phyloP scores from a whole-genome alignment of 2,113 vertebrate genomes.

The Larimichthys crocea region DNA sequence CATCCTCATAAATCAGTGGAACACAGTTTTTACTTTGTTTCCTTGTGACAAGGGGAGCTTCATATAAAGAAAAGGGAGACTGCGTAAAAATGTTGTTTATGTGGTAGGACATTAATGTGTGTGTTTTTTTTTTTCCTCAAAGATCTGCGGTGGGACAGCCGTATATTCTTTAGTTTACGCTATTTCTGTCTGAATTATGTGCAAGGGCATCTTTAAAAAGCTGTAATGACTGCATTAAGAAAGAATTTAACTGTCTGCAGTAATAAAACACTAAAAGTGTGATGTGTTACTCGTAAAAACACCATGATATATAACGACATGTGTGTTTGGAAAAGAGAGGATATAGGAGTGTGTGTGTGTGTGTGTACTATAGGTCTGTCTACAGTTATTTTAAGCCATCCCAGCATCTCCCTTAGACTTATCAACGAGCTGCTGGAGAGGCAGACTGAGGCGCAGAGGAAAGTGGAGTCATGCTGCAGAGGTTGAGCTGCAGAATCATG shows the following conservation, averaged over 20 bases:
- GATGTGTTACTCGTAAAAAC: background rate
- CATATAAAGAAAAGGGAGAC: background rate
- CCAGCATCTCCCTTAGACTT: conserved; percentile 35
- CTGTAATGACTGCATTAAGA: conserved; percentile 5
- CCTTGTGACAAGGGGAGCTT: background rate
- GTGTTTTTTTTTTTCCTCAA: background rate
- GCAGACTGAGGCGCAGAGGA: conserved; percentile 59
- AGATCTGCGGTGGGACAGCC: background rate
- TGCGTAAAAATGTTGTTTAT: background rate
- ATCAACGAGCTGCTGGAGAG: conserved; percentile 40
- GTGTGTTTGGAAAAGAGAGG: background rate
- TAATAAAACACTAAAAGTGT: background rate
- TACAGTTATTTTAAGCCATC: conserved; percentile 42
- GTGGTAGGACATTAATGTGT: background rate
- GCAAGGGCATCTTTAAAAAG: background rate
- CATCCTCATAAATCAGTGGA: conserved; percentile 9
- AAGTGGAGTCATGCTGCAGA: conserved; percentile 77
- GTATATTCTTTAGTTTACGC: background rate
- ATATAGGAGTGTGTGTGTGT: background rate
- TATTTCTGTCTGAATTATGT: background rate
- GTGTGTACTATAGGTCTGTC: background rate
- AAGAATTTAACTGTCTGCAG: conserved; percentile 4
- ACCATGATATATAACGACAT: background rate
- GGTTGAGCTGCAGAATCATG: conserved; percentile 74
- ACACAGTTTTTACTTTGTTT: conserved; percentile 6